These are phyloP conservation scores for Conomelus anceps DNA, from an alignment of 2,888 invertebrate genomes.

Conservation along the genomic window DNA sequence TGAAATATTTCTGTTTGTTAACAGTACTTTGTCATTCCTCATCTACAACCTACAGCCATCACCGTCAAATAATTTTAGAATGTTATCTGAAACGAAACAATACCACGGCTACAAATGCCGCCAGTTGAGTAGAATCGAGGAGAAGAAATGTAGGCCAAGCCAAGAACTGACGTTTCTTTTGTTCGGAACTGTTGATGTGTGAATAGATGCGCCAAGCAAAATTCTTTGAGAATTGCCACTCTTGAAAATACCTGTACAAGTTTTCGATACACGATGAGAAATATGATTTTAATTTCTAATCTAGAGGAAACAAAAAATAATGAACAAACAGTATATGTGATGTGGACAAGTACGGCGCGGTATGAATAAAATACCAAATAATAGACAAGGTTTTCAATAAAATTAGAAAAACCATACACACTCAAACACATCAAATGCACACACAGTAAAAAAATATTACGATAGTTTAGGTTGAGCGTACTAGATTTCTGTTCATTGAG, in stretches of 20 bases:
- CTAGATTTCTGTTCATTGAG: too few species aligned
- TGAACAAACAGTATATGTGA: too few species aligned
- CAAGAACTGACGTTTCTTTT: constrained; percentile 45
- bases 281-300: neutral
- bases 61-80: neutral
- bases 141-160: constrained; percentile 50
- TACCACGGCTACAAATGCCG: constrained; percentile 48
- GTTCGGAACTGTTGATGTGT: constrained; percentile 48
- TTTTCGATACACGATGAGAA: neutral
- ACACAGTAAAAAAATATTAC: too few species aligned
- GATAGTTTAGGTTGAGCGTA: too few species aligned
- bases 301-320: neutral
- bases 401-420: too few species aligned
- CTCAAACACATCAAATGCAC: too few species aligned
- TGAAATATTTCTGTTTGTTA: neutral
- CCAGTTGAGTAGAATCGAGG: constrained; percentile 44
- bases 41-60: neutral
- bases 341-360: too few species aligned
- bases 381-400: neutral
- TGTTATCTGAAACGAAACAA: neutral
- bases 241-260: constrained; percentile 45
- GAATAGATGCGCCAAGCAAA: constrained; percentile 49
- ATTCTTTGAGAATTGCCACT: constrained; percentile 40
- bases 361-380: neutral
- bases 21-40: neutral